phyloP scores from a whole-genome alignment of 2,113 vertebrate genomes.

The Anoplopoma fimbria region DNA sequence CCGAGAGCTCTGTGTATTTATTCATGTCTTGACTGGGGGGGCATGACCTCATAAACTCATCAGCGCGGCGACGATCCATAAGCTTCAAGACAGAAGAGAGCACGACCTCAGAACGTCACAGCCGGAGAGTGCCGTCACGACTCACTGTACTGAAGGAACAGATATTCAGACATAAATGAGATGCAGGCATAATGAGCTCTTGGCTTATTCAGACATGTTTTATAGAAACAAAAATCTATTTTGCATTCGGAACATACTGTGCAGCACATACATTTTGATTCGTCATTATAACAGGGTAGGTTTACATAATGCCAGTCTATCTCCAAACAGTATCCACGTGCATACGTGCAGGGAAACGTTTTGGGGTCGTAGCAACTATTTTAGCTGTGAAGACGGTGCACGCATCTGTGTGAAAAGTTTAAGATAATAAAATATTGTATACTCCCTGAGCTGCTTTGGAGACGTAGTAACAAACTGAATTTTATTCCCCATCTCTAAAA shows the following conservation, averaged over 20 bases:
- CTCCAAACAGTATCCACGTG: background rate
- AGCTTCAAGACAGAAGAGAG: background rate
- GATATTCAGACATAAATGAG: background rate
- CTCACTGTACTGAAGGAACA: background rate
- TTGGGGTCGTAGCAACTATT: background rate
- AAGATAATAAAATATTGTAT: background rate
- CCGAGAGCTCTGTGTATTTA: background rate
- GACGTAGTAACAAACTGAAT: background rate
- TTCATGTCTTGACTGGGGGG: constrained; percentile 39
- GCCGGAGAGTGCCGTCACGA: constrained; percentile 6
- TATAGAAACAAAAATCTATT: background rate
- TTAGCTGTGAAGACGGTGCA: background rate
- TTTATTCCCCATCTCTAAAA: background rate
- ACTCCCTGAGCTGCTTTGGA: background rate
- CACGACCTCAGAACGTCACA: constrained; percentile 21
- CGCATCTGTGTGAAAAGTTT: background rate
- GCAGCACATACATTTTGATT: background rate
- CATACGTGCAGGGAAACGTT: no score
- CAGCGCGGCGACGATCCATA: background rate
- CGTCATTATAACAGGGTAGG: background rate
- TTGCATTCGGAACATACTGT: background rate
- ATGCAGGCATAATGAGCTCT: background rate
- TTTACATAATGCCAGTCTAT: background rate
- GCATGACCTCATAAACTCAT: constrained; percentile 57
- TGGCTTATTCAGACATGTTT: background rate